These are phyloP conservation scores for Ginglymostoma cirratum DNA, from an alignment of 2,113 vertebrate species.

Conservation along the genomic window DNA sequence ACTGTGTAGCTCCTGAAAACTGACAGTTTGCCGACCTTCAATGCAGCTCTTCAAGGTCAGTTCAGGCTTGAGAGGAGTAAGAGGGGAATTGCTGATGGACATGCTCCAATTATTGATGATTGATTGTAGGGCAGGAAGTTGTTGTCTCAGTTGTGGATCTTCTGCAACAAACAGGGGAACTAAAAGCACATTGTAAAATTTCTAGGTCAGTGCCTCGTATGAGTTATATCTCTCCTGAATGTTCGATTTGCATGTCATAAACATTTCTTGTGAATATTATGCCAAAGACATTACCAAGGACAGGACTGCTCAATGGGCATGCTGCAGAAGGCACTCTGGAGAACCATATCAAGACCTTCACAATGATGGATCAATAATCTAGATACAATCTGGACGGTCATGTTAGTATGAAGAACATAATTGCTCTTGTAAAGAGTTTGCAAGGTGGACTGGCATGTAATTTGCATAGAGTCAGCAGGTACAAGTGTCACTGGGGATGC, in stretches of 20 bases:
- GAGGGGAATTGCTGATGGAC: neutral
- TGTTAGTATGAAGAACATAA: neutral
- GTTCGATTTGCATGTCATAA: neutral
- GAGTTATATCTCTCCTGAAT: neutral
- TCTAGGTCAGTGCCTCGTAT: neutral
- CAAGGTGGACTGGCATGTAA: neutral
- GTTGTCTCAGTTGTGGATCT: neutral
- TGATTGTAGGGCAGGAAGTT: neutral
- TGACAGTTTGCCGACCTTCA: neutral
- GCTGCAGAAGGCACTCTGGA: neutral
- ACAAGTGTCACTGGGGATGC: neutral
- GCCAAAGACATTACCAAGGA: neutral
- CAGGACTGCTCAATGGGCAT: neutral
- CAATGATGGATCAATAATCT: neutral
- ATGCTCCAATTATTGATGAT: neutral
- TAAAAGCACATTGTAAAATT: neutral
- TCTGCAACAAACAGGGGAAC: neutral
- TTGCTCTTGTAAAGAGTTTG: neutral
- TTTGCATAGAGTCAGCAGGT: neutral
- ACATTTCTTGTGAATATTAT: neutral
- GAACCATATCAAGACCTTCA: neutral
- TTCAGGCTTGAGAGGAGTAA: neutral
- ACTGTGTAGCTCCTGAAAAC: neutral
- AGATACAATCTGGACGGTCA: neutral
- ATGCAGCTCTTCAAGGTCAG: neutral